phyloP scores from a whole-genome alignment of 2,888 invertebrate species.

The Dasypogon diadema region DNA sequence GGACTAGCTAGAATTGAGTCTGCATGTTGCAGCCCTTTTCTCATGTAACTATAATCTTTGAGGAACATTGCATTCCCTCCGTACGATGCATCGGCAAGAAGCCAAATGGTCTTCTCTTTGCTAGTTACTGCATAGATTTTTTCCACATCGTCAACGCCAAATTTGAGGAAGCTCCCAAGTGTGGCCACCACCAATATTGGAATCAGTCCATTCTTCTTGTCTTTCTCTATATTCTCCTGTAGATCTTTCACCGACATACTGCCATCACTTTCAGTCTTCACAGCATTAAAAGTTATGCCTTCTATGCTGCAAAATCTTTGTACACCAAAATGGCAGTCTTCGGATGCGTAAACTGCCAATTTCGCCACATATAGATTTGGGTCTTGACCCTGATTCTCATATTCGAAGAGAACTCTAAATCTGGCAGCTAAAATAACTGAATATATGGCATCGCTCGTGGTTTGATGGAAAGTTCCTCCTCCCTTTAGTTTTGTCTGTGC shows the following conservation, averaged over 20 bases:
- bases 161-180: constrained; percentile 80
- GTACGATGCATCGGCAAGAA: constrained; percentile 85
- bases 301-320: constrained; percentile 79
- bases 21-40: constrained; percentile 75
- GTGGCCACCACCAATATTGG: constrained; percentile 83
- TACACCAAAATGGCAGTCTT: constrained; percentile 77
- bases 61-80: constrained; percentile 84
- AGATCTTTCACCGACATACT: constrained; percentile 72
- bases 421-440: constrained; percentile 79
- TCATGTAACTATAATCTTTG: constrained; percentile 77
- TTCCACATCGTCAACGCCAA: constrained; percentile 80
- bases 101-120: constrained; percentile 74
- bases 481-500: constrained; percentile 67
- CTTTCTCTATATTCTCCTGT: constrained; percentile 73
- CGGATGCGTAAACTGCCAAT: constrained; percentile 75
- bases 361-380: background rate
- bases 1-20: constrained; percentile 85
- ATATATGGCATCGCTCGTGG: constrained; percentile 81
- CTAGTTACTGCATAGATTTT: constrained; percentile 78
- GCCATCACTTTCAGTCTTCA: constrained; percentile 76
- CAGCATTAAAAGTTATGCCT: constrained; percentile 74
- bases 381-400: background rate
- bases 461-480: constrained; percentile 82
- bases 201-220: constrained; percentile 76
- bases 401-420: constrained; percentile 64